Percentiles rank a stretch among this genome's conserved stretches.
Conservation (phyloP, 2,113 vertebrate species). For the Sarotherodon lohbergeri region DNA sequence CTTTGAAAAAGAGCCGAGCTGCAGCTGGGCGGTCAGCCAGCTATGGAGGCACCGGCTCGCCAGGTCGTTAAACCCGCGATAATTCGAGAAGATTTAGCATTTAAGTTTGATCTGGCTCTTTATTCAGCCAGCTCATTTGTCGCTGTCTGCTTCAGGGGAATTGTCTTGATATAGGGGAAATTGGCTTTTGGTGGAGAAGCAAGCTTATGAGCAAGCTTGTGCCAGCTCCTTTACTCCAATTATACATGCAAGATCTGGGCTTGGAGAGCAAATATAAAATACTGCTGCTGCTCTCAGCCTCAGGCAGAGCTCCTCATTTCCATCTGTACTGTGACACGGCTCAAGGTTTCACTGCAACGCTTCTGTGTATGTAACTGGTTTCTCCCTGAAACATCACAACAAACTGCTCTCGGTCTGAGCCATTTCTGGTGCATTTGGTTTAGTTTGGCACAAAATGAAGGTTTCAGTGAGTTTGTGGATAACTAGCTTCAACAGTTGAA, state of each 20-base stretch:
- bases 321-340: background rate
- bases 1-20: background rate
- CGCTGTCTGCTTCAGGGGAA: background rate
- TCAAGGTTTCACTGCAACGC: background rate
- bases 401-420: background rate
- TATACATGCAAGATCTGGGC: background rate
- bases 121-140: conserved; percentile 20
- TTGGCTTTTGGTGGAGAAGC: background rate
- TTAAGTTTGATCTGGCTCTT: conserved; percentile 15
- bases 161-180: background rate
- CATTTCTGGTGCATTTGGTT: background rate
- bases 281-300: background rate
- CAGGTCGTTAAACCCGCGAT: conserved; percentile 27
- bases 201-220: background rate
- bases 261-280: conserved; percentile 3
- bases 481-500: background rate
- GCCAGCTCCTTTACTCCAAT: background rate
- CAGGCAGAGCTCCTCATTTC: background rate
- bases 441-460: background rate
- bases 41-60: background rate
- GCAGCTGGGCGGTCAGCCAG: background rate
- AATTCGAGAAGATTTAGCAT: conserved; percentile 32
- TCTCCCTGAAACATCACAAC: background rate
- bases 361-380: background rate
- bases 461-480: background rate